Evolutionary conservation across 1,140 invertebrate genomes (phyloP).

Genomic region (Bombus sibiricus): DNA sequence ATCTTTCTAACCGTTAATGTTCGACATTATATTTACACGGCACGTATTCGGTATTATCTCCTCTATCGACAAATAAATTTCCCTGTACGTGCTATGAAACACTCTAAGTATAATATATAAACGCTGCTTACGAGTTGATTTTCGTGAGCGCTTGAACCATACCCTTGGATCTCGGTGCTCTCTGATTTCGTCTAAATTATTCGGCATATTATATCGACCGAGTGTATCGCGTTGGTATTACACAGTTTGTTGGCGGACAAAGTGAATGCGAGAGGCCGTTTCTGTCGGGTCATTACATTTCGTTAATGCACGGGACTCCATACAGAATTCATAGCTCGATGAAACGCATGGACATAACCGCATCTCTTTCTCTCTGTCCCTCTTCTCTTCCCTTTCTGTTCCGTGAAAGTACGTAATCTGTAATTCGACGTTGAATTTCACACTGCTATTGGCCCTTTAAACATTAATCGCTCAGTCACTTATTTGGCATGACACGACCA

Average conservation of each 20-base stretch:
- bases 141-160: slow-evolving; percentile 45
- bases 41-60: not conserved
- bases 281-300: slow-evolving; percentile 61
- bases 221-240: slow-evolving; percentile 16
- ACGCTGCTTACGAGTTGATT: slow-evolving; percentile 19
- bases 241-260: slow-evolving; percentile 51
- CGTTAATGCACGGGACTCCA: slow-evolving; percentile 53
- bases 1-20: not conserved
- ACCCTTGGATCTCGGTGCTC: slow-evolving; percentile 27
- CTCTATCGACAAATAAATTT: not conserved
- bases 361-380: no score
- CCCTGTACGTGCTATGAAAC: not conserved
- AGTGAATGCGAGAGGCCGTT: slow-evolving; percentile 51
- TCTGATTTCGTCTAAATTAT: slow-evolving; percentile 56
- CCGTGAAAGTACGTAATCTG: not conserved
- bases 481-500: not conserved
- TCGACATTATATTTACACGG: not conserved
- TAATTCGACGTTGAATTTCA: slow-evolving; percentile 37
- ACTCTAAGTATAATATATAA: not conserved
- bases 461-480: slow-evolving; percentile 26
- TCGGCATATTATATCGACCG: slow-evolving; percentile 52
- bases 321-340: slow-evolving; percentile 53
- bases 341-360: not conserved
- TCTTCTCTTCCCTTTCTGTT: no score
- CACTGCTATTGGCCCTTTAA: slow-evolving; percentile 22